Conservation (phyloP, 2,113 vertebrate species). For the Actenoides hombroni region DNA sequence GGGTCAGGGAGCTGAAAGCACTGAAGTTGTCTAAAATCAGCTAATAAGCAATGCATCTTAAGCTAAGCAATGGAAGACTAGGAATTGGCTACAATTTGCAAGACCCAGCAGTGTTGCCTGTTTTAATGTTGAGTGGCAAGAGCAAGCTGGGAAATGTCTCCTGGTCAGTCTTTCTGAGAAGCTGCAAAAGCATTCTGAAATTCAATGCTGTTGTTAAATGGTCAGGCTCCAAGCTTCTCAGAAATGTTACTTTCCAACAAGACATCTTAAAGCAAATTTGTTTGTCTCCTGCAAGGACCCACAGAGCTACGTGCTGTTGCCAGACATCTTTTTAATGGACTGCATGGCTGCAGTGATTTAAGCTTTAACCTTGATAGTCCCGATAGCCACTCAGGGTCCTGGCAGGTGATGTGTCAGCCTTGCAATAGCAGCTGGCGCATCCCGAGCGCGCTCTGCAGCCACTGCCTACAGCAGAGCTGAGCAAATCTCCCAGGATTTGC, state of each 20-base stretch:
- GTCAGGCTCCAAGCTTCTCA: background rate
- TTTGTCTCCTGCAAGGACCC: background rate
- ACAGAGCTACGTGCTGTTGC: background rate
- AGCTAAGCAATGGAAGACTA: background rate
- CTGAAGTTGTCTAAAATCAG: background rate
- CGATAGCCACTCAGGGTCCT: fast-evolving
- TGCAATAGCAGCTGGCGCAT: fast-evolving
- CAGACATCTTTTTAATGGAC: fast-evolving
- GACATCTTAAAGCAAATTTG: background rate
- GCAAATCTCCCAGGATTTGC: background rate
- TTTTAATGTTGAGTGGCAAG: background rate
- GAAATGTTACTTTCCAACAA: background rate
- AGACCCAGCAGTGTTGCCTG: background rate
- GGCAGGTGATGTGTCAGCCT: background rate
- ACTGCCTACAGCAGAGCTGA: fast-evolving
- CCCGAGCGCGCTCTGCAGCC: background rate
- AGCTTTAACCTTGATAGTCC: background rate
- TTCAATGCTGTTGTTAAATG: background rate
- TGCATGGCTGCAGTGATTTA: fast-evolving
- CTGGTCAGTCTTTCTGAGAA: background rate
- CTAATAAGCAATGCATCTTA: background rate
- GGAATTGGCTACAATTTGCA: background rate
- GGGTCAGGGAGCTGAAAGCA: background rate
- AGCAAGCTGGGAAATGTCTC: background rate
- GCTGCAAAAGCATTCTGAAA: background rate